Conservation (phyloP, 2,888 invertebrate genomes). For the Rosalia funebris region DNA sequence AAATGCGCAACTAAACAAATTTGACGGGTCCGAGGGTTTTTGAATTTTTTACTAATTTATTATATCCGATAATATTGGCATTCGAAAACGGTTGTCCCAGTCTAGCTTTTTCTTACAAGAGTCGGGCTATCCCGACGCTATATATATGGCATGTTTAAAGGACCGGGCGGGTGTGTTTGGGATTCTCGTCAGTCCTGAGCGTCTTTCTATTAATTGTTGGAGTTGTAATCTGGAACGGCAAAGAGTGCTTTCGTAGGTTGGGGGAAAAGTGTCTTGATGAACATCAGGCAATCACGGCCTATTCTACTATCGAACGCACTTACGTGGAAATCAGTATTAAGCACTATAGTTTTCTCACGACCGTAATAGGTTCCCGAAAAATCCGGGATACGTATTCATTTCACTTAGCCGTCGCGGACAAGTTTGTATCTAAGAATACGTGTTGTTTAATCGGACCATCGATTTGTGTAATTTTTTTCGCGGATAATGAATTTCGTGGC, state of each 20-base stretch:
- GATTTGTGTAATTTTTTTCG: no score
- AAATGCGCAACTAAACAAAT: no score
- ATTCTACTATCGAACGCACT: slow-evolving; percentile 62
- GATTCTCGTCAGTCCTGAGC: slow-evolving; percentile 61
- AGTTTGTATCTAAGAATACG: no score
- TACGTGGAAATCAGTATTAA: slow-evolving; percentile 60
- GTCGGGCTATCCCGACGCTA: no score
- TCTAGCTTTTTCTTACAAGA: no score
- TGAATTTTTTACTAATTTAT: no score
- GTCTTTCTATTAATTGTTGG: slow-evolving; percentile 63
- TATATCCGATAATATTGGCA: no score
- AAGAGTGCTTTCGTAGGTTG: slow-evolving; percentile 50
- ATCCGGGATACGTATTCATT: neutral
- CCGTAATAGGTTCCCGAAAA: slow-evolving; percentile 12
- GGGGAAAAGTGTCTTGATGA: slow-evolving; percentile 61
- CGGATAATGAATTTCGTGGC: no score
- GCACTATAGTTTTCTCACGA: slow-evolving; percentile 37
- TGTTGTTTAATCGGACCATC: no score
- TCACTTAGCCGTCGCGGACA: no score
- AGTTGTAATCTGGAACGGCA: slow-evolving; percentile 61
- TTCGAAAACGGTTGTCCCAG: no score
- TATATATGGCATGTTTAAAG: slow-evolving; percentile 27
- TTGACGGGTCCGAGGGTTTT: no score
- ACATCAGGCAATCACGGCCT: slow-evolving; percentile 63
- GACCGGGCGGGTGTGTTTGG: slow-evolving; percentile 52